These are phyloP conservation scores for Cerastoderma edule DNA, from an alignment of 2,888 invertebrate species.

Conservation along the genomic window DNA sequence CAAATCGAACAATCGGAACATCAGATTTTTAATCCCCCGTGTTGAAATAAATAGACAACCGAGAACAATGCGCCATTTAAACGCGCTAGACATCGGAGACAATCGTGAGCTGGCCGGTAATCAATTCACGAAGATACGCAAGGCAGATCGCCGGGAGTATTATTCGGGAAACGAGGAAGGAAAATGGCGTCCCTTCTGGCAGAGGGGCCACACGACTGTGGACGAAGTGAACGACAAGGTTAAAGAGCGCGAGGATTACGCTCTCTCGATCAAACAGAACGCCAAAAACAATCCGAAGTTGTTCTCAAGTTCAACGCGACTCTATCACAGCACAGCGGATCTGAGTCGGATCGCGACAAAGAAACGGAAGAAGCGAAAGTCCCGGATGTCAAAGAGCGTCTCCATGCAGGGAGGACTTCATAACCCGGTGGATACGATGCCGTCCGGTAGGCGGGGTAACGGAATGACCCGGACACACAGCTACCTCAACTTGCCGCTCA, in stretches of 20 bases:
- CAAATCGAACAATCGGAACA: conserved; percentile 20
- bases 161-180: conserved; percentile 23
- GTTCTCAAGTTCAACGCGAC: conserved; percentile 32
- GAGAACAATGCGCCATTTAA: conserved; percentile 24
- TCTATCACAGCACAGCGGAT: conserved; percentile 58
- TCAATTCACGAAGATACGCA: conserved; percentile 27
- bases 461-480: conserved; percentile 36
- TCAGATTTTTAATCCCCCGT: conserved; percentile 14
- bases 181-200: conserved; percentile 60
- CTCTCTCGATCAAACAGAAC: conserved; percentile 14
- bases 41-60: conserved; percentile 11
- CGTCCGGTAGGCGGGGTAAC: not conserved
- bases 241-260: conserved; percentile 12
- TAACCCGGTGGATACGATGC: not conserved
- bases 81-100: conserved; percentile 1
- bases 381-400: conserved; percentile 59
- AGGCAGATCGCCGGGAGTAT: conserved; percentile 6
- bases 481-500: conserved; percentile 55
- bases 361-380: conserved; percentile 28
- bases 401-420: conserved; percentile 62
- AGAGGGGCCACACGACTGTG: conserved; percentile 47
- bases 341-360: conserved; percentile 28
- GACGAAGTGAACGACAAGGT: conserved; percentile 28
- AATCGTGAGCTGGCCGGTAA: conserved; percentile 15
- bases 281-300: conserved; percentile 17